phyloP scores from a whole-genome alignment of 2,113 vertebrate genomes.

The Hyla sarda region DNA sequence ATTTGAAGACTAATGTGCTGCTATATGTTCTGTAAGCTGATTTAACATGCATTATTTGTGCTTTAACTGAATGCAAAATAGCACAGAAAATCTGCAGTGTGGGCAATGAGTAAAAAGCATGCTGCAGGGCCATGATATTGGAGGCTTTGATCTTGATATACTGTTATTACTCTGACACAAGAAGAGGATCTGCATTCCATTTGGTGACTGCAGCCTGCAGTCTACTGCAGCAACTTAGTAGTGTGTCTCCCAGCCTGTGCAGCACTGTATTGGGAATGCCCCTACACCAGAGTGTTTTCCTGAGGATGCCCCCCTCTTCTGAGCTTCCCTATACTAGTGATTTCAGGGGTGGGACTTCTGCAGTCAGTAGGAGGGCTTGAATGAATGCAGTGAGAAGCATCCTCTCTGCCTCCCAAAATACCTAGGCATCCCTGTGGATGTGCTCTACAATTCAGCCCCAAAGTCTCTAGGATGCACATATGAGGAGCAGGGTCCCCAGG shows the following conservation, averaged over 20 bases:
- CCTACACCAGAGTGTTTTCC: slow-evolving; percentile 8
- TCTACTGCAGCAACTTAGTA: neutral
- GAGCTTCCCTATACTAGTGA: slow-evolving; percentile 57
- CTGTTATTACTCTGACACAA: neutral
- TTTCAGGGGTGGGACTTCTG: slow-evolving; percentile 78
- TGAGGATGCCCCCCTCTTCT: slow-evolving; percentile 38
- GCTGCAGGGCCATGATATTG: neutral
- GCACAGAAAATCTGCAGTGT: neutral
- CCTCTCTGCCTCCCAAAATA: slow-evolving; percentile 28
- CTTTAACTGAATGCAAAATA: neutral
- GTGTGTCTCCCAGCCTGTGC: neutral
- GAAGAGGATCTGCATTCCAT: neutral
- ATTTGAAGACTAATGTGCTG: neutral
- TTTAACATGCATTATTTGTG: neutral
- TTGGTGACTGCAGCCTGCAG: neutral
- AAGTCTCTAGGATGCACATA: slow-evolving; percentile 11
- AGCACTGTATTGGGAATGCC: slow-evolving; percentile 13
- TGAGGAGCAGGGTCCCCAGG: neutral
- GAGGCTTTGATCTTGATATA: neutral
- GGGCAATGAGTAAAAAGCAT: neutral
- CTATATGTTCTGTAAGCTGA: neutral
- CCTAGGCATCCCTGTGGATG: slow-evolving; percentile 14
- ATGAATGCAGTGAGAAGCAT: slow-evolving; percentile 59
- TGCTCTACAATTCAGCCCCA: neutral
- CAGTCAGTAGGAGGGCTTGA: slow-evolving; percentile 68